A percentile compares a stretch with the other conserved stretches of the same genome.
Conservation (phyloP, 2,888 invertebrate species). For the Altica lythri region DNA sequence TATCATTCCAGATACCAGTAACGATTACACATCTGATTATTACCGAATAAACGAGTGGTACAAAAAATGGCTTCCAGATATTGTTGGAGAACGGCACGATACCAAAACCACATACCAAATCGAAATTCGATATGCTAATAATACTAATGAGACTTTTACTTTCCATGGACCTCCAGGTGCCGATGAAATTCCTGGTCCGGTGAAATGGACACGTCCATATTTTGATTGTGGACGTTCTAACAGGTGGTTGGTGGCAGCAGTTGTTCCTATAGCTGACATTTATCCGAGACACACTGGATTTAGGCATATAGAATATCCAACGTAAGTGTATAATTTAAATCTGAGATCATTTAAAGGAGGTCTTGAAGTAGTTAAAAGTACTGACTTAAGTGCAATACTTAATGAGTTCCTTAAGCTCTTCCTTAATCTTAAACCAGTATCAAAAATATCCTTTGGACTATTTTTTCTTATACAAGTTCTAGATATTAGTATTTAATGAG, state of each 20-base stretch:
- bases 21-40: conserved; percentile 88
- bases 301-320: conserved; percentile 91
- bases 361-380: too few species aligned
- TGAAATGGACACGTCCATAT: conserved; percentile 92
- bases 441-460: too few species aligned
- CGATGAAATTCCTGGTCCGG: conserved; percentile 89
- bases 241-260: conserved; percentile 93
- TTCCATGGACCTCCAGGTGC: conserved; percentile 92
- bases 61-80: conserved; percentile 87
- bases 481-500: too few species aligned
- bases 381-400: too few species aligned
- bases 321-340: conserved; percentile 63
- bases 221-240: conserved; percentile 96
- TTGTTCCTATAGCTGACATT: conserved; percentile 93
- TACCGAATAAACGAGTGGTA: conserved; percentile 96
- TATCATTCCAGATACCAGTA: conserved; percentile 72
- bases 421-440: too few species aligned
- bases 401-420: too few species aligned
- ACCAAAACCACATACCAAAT: conserved; percentile 87
- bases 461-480: too few species aligned
- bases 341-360: too few species aligned
- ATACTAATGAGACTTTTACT: conserved; percentile 94
- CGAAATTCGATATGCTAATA: conserved; percentile 90
- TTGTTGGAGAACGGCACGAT: conserved; percentile 78
- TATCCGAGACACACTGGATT: conserved; percentile 92